A percentile compares a stretch with the other conserved stretches of the same genome.
phyloP scores from a whole-genome alignment of 1,140 invertebrate genomes.

The Brachionus asplanchnoidis region DNA sequence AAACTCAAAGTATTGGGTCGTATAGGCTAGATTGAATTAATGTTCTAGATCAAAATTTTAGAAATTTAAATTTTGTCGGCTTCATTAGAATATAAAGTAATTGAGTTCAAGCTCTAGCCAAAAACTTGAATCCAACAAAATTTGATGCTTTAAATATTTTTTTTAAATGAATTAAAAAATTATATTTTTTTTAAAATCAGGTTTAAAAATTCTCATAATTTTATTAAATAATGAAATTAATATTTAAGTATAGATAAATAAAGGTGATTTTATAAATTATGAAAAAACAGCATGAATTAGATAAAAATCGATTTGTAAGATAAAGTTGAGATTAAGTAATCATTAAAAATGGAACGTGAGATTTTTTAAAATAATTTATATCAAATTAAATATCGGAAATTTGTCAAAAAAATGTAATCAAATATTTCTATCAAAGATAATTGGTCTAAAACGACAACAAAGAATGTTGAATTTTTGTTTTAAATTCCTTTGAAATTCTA shows the following conservation, averaged over 20 bases:
- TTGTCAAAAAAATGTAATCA: neutral
- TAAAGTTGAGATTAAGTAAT: neutral
- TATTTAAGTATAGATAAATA: neutral
- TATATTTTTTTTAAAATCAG: neutral
- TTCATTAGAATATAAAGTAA: neutral
- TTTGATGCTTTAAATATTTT: neutral
- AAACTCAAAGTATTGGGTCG: neutral
- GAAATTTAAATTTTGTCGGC: neutral
- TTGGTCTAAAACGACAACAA: neutral
- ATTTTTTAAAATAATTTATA: neutral
- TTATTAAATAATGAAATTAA: neutral
- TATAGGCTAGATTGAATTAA: neutral
- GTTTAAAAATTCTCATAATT: neutral
- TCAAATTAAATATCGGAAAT: neutral
- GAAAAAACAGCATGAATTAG: neutral
- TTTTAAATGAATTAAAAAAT: neutral
- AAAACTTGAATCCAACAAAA: neutral
- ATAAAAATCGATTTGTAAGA: neutral
- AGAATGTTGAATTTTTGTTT: neutral
- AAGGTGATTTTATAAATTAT: neutral
- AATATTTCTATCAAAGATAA: neutral
- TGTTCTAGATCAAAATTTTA: neutral
- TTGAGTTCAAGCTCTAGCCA: neutral
- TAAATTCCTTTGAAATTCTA: neutral
- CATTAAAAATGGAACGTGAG: neutral